Base-by-base conservation (phyloP, 2,797 vertebrate species). In the Enteromius radiatus region DNA sequence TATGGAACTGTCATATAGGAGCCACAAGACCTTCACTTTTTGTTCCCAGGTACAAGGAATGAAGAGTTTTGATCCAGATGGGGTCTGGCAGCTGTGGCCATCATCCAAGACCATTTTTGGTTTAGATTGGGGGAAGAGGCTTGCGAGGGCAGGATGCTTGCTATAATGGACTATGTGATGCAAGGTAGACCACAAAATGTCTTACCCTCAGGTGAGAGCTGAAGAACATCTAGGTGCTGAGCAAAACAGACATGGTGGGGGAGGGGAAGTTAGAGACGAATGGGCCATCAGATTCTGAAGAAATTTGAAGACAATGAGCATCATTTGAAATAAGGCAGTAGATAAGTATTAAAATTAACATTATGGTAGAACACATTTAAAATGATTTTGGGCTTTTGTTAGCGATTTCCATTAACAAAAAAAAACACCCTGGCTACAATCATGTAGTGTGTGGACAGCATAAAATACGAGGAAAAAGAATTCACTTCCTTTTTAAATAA, bases 221-320 rank as follows among this genome's bases (percentile, higher is more conserved):
- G 63, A 23, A 54, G 76, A 69, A 69, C 49, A 59, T 80, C 15
- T 52, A 67, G 71, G 47, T 45, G 41, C 79, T 76, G 28, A 64
- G 28, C 56, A 80, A 74, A n/a, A 65, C 59, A 65, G 56, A 31
- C 14, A 33, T 33, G 14, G n/a, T n/a, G 81, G 49, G 73, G 78
- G 38, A 68, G 12, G 64, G 81, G 36, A 59, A 2, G 49, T 70
- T 21, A 61, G 28, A 70, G 64, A 70, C 63, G 52, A 76, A 92
- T 91, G 89, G 90, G 91, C 91, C 90, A 94, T 95, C 93, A 94
- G 94, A 94, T 93, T 93, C 93, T 94, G 91, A 94, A 94, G 90
- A 92, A 94, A 94, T 88, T 90, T 91, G 88, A 90, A 92, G 92
- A 92, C 88, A 90, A 88, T 90, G 93, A 91, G 91, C 92, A 92